phyloP scores from a whole-genome alignment of 2,888 invertebrate genomes.

The Eristalis intricaria region DNA sequence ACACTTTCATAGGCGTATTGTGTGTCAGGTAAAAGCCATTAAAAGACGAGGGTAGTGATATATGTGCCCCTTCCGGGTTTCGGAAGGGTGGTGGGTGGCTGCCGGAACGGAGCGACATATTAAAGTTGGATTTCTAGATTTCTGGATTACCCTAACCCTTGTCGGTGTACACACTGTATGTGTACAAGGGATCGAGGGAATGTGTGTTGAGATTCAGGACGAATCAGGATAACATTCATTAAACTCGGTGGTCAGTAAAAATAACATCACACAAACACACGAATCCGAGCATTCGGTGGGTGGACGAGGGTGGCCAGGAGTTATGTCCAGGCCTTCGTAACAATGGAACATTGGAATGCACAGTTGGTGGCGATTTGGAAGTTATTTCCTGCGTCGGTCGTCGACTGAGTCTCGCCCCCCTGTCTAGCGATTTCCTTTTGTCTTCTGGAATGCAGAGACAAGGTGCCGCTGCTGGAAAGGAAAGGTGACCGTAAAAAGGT shows the following conservation, averaged over 20 bases:
- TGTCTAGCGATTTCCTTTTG: slow-evolving; percentile 6
- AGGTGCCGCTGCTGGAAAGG: neutral
- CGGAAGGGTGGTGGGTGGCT: neutral
- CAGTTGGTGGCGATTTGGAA: slow-evolving; percentile 56
- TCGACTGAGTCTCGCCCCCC: neutral
- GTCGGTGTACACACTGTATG: neutral
- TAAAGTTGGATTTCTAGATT: slow-evolving; percentile 40
- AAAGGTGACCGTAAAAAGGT: slow-evolving; percentile 51
- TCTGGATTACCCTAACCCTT: slow-evolving; percentile 28
- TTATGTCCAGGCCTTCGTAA: slow-evolving; percentile 21
- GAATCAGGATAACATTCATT: slow-evolving; percentile 67
- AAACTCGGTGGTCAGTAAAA: slow-evolving; percentile 71
- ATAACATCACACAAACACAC: slow-evolving; percentile 46
- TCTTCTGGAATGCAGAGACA: slow-evolving; percentile 40
- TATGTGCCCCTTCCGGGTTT: slow-evolving; percentile 35
- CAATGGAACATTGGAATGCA: slow-evolving; percentile 36
- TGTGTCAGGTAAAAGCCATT: slow-evolving; percentile 69
- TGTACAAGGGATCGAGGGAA: neutral
- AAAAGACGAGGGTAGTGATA: slow-evolving; percentile 60
- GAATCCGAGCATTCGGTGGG: neutral
- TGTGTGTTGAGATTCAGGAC: slow-evolving; percentile 40
- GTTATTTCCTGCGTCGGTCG: slow-evolving; percentile 5
- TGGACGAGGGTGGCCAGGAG: neutral
- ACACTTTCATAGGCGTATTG: slow-evolving; percentile 65
- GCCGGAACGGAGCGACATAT: slow-evolving; percentile 22